Evolutionary conservation across 2,888 invertebrate genomes (phyloP), one percentile per base, ranked within the genome.

Genomic region (Stenodera caucasica): DNA sequence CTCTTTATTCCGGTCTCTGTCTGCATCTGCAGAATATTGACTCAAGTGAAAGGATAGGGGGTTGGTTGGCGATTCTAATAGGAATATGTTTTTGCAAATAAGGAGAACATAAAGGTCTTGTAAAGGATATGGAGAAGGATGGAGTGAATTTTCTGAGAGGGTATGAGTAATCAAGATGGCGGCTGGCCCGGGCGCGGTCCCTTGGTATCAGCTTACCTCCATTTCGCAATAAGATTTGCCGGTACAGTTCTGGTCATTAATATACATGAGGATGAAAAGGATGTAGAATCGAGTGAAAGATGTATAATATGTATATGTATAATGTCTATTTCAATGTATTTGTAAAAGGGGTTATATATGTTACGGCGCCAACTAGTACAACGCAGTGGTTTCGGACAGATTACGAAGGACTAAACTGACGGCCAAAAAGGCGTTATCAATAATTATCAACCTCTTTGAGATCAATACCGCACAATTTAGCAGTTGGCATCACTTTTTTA

Each of bases 191-290:
- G 78, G 77, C 71, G 76, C 74, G 76, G 77, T 76, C 76, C 77
- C 77, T 78, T 75, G 77, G 75, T 76, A 77, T 78, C 78, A 77
- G 79, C 79, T 78, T 79, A 78, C 77, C 75, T 77, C 77, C 11
- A 21, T 45, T 45, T 74, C 72, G 79, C 78, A 78, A 79, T 80
- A 80, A 80, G 80, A 80, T 79, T 80, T 79, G 77, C 77, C 75
- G 66, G 77, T 77, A 78, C 78, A 77, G 78, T 77, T 74, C 78
- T 75, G 77, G 73, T 77, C 79, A 79, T 79, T 78, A 79, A 80
- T 80, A 79, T 77, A 78, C 80, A 80, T 78, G 78, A 80, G 45
- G 45, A 45, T 45, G 45, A 45, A 45, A 45, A 45, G 45, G 45
- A 45, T 45, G 77, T 73, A 72, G 74, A 73, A 72, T 60, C 59